Conservation (phyloP, 2,113 vertebrate species). For the Anthoscopus minutus region DNA sequence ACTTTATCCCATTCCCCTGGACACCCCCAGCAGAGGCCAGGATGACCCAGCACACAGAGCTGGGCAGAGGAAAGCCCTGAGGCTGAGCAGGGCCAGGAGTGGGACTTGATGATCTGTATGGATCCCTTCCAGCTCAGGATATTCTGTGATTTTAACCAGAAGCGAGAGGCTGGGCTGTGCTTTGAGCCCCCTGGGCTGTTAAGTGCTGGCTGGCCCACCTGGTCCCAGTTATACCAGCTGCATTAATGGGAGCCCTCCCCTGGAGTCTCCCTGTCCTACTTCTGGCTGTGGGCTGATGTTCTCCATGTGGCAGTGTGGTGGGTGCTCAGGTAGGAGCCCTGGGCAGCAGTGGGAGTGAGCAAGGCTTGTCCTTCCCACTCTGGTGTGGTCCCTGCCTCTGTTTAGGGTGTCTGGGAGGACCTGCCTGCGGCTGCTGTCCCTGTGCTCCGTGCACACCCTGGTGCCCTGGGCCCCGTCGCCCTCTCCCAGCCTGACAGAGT, state of each 20-base stretch:
- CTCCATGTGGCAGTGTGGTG: no score
- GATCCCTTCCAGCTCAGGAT: neutral
- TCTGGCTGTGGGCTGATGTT: neutral
- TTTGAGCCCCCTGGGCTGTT: neutral
- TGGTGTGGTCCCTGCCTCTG: neutral
- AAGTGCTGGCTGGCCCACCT: neutral
- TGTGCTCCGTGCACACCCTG: fast-evolving
- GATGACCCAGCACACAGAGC: no score
- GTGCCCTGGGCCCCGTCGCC: fast-evolving
- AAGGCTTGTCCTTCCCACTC: neutral
- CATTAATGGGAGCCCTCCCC: neutral
- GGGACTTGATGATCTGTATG: neutral
- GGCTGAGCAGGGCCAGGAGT: neutral
- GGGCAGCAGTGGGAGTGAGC: neutral
- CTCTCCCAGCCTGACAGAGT: neutral
- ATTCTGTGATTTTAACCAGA: neutral
- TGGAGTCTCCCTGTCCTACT: neutral
- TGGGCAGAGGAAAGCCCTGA: neutral
- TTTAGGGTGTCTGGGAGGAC: neutral
- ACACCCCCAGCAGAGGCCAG: neutral
- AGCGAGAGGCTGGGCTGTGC: neutral
- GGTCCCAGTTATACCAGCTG: neutral
- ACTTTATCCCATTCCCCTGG: neutral
- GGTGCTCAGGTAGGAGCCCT: neutral
- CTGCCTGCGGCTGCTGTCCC: neutral